Conservation (phyloP, 2,888 invertebrate genomes). For the Hydroisotoma schaefferi region DNA sequence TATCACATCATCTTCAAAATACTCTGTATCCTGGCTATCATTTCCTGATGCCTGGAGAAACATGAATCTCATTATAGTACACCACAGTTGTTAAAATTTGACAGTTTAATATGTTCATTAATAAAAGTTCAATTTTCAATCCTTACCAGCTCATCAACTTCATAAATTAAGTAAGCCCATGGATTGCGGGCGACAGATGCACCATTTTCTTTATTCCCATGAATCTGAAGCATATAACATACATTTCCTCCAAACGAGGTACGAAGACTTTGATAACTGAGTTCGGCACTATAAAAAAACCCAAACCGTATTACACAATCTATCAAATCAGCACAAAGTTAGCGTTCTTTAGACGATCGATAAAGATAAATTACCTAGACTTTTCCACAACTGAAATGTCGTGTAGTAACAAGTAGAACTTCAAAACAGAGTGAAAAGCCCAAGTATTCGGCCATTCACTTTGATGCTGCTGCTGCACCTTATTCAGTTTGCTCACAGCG, state of each 20-base stretch:
- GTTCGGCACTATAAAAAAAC: slow-evolving; percentile 70
- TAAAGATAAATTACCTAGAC: slow-evolving; percentile 43
- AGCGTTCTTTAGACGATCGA: not conserved
- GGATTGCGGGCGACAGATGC: not conserved
- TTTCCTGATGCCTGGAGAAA: not conserved
- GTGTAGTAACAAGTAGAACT: slow-evolving; percentile 85
- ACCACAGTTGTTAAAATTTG: not conserved
- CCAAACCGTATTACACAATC: too few species aligned
- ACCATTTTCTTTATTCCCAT: not conserved
- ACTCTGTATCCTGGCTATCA: not conserved
- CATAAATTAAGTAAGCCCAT: too few species aligned
- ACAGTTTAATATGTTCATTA: too few species aligned
- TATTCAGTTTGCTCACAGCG: slow-evolving; percentile 50
- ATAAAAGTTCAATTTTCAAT: too few species aligned
- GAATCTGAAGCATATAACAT: slow-evolving; percentile 81
- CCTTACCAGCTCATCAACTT: too few species aligned
- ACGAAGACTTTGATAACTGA: slow-evolving; percentile 78
- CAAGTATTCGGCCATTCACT: slow-evolving; percentile 67
- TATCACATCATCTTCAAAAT: slow-evolving; percentile 10
- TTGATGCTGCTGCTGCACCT: slow-evolving; percentile 74
- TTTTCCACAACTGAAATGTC: slow-evolving; percentile 64
- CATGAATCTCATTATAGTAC: not conserved
- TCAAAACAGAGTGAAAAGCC: slow-evolving; percentile 67
- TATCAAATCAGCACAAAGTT: slow-evolving; percentile 5
- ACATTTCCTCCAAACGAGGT: slow-evolving; percentile 78